These are phyloP conservation scores for Diachasmimorpha longicaudata DNA, from an alignment of 1,140 invertebrate species.

Conservation along the genomic window DNA sequence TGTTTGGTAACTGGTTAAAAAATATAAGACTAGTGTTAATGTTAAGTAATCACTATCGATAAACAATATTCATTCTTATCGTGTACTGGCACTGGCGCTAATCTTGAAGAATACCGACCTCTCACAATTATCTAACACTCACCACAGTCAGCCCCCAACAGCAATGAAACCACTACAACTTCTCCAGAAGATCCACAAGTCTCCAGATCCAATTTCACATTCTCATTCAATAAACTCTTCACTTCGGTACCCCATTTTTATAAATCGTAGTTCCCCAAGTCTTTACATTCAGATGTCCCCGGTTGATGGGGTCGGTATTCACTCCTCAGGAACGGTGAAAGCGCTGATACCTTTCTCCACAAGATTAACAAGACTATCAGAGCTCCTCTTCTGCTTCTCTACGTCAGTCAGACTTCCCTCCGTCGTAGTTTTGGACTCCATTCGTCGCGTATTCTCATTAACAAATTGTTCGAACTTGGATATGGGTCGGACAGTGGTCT, in stretches of 20 bases:
- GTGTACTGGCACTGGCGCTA: not conserved
- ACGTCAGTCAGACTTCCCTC: conserved; percentile 30
- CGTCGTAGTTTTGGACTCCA: conserved; percentile 16
- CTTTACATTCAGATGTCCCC: too few species aligned
- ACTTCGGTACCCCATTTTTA: too few species aligned
- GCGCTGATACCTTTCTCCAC: conserved; percentile 43
- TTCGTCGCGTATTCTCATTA: conserved; percentile 40
- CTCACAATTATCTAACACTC: not conserved
- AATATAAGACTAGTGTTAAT: not conserved
- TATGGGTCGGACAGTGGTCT: conserved; percentile 34
- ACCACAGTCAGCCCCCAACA: too few species aligned
- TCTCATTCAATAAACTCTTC: too few species aligned
- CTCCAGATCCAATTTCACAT: too few species aligned
- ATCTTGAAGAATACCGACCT: not conserved
- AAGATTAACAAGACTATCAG: conserved; percentile 40
- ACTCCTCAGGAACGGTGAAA: conserved; percentile 35
- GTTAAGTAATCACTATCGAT: not conserved
- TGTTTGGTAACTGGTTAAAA: not conserved
- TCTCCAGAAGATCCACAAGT: conserved; percentile 39
- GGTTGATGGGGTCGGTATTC: too few species aligned
- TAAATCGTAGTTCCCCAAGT: too few species aligned
- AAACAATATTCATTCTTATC: not conserved
- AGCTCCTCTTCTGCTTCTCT: conserved; percentile 24
- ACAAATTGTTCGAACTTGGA: conserved; percentile 48
- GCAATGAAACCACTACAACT: too few species aligned